Percentiles rank a stretch among this genome's conserved stretches.
phyloP scores from a whole-genome alignment of 1,140 invertebrate genomes.

The Heliconius eleuchia region DNA sequence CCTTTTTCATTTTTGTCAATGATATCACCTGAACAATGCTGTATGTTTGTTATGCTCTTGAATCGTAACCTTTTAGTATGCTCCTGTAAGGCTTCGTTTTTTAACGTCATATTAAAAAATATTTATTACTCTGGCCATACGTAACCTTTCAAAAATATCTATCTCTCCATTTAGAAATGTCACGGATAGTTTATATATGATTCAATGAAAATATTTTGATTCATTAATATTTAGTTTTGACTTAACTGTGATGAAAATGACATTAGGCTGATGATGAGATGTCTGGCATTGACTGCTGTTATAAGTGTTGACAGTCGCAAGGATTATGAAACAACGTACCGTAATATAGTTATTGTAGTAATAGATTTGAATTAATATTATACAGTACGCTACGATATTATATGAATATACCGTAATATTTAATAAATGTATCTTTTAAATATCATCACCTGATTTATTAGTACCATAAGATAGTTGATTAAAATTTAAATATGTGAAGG shows the following conservation, averaged over 20 bases:
- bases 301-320: background rate
- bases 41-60: constrained; percentile 63
- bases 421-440: no score
- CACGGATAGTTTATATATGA: background rate
- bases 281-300: background rate
- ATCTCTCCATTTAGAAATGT: constrained; percentile 7
- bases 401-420: no score
- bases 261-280: background rate
- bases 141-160: constrained; percentile 22
- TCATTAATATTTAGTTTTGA: background rate
- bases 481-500: no score
- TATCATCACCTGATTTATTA: no score
- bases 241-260: background rate
- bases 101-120: constrained; percentile 56
- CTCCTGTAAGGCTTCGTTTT: constrained; percentile 66
- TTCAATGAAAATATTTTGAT: background rate
- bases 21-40: constrained; percentile 55
- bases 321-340: background rate
- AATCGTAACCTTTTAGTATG: constrained; percentile 73
- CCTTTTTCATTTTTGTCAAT: constrained; percentile 63
- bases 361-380: no score
- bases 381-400: no score
- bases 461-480: no score
- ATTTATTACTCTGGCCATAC: constrained; percentile 20
- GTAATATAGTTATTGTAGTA: no score